These are phyloP conservation scores for Merops nubicus DNA, from an alignment of 2,113 vertebrate genomes.

Conservation along the genomic window DNA sequence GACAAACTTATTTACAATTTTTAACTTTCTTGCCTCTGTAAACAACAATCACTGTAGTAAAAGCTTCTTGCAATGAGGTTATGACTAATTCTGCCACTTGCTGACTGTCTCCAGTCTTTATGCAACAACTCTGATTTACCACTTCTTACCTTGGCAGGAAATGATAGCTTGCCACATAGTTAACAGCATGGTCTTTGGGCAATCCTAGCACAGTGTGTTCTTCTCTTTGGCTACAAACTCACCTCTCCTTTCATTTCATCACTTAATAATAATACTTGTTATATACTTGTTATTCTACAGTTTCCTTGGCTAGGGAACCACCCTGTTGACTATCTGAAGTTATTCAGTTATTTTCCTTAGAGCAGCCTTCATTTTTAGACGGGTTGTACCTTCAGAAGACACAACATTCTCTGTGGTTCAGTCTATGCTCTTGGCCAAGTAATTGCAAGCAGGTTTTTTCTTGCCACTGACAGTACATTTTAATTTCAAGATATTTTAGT, in stretches of 20 bases:
- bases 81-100: background rate
- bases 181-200: background rate
- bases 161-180: background rate
- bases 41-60: background rate
- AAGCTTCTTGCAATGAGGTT: background rate
- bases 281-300: background rate
- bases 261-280: background rate
- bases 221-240: background rate
- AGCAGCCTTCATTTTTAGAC: background rate
- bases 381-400: background rate
- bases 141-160: conserved; percentile 2
- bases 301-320: background rate
- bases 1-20: background rate
- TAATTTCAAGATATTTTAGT: background rate
- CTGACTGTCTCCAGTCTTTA: background rate
- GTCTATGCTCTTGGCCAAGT: background rate
- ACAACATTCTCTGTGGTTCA: background rate
- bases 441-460: background rate
- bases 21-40: background rate
- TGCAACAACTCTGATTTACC: background rate
- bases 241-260: background rate
- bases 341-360: background rate
- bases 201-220: background rate
- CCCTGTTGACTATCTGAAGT: background rate
- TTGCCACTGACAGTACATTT: background rate